Conservation (phyloP, 2,888 invertebrate genomes). For the Brassicogethes aeneus region DNA sequence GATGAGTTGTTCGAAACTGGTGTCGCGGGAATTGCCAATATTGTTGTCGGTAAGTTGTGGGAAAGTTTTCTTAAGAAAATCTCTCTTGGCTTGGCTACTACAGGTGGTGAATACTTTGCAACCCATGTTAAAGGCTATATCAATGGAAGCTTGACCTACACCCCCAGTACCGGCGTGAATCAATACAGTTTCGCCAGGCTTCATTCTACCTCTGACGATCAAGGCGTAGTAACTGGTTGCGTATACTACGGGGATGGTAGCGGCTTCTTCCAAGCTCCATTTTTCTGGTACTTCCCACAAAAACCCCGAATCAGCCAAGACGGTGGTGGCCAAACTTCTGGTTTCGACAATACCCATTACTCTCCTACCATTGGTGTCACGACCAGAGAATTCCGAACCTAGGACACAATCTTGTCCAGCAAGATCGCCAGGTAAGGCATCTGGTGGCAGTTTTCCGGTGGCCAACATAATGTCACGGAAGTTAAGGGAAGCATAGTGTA, state of each 20-base stretch:
- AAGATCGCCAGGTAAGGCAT: conserved; percentile 86
- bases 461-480: conserved; percentile 99
- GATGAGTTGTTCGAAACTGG: conserved; percentile 85
- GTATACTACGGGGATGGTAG: conserved; percentile 93
- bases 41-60: conserved; percentile 69
- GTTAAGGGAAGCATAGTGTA: conserved; percentile 91
- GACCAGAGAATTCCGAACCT: conserved; percentile 89
- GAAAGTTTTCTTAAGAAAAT: conserved; percentile 80
- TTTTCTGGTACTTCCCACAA: conserved; percentile 80
- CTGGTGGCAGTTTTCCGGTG: conserved; percentile 92
- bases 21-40: conserved; percentile 88
- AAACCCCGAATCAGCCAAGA: conserved; percentile 75
- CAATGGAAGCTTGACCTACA: conserved; percentile 94
- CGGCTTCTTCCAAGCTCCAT: conserved; percentile 87
- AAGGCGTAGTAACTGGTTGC: conserved; percentile 89
- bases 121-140: conserved; percentile 83
- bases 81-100: conserved; percentile 76
- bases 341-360: conserved; percentile 93
- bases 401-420: conserved; percentile 88
- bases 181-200: conserved; percentile 75
- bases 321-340: conserved; percentile 81
- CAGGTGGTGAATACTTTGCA: conserved; percentile 90
- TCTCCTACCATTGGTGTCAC: conserved; percentile 61
- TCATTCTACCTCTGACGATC: conserved; percentile 76
- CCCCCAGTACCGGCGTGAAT: conserved; percentile 95